A percentile compares a stretch with the other conserved stretches of the same genome.
Conservation (phyloP, 2,888 invertebrate species). For the Temnothorax ravouxi region DNA sequence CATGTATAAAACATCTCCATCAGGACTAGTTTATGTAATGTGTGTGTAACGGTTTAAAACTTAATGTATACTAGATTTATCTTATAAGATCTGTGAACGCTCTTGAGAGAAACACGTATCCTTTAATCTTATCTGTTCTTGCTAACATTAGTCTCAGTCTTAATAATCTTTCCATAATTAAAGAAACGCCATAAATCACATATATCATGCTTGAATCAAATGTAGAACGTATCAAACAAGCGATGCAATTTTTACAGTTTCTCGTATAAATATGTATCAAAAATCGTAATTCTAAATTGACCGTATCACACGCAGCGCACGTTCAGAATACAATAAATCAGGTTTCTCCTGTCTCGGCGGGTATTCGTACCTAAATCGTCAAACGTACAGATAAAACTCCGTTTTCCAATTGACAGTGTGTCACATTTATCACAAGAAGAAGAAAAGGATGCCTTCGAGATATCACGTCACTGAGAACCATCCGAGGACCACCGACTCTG, state of each 20-base stretch:
- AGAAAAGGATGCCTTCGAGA: not conserved
- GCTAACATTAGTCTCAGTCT: not conserved
- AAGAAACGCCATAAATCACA: not conserved
- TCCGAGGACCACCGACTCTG: not conserved
- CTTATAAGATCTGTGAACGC: not conserved
- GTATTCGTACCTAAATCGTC: slow-evolving; percentile 1
- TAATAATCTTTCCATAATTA: slow-evolving; percentile 6
- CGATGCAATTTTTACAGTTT: not conserved
- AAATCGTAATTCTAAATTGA: not conserved
- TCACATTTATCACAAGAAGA: slow-evolving; percentile 6
- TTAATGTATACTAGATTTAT: slow-evolving; percentile 11
- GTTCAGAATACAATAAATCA: not conserved
- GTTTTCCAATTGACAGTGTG: not conserved
- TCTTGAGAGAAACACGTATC: not conserved
- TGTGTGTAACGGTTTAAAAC: not conserved
- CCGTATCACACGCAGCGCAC: not conserved
- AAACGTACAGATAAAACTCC: not conserved
- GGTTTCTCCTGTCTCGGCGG: no score
- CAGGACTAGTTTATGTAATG: not conserved
- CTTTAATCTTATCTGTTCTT: not conserved
- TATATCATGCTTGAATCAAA: not conserved
- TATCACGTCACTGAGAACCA: slow-evolving; percentile 32
- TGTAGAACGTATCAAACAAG: not conserved
- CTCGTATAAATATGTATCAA: not conserved
- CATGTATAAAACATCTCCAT: slow-evolving; percentile 1